Conservation (phyloP, 2,888 invertebrate genomes). For the Brenthis daphne region DNA sequence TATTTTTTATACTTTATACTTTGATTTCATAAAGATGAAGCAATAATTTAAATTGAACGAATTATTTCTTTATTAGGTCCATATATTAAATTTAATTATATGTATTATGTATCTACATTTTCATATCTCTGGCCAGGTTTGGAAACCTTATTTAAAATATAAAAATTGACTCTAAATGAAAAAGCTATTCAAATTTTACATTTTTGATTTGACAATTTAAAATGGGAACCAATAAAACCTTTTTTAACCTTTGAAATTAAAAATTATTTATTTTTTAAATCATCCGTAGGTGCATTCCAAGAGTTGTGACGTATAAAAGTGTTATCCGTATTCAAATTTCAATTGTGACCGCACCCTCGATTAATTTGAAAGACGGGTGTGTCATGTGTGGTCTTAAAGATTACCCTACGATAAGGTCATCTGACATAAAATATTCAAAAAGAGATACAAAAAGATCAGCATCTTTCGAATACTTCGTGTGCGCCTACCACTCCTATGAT, state of each 20-base stretch:
- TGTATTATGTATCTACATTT: too few species aligned
- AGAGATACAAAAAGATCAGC: conserved; percentile 39
- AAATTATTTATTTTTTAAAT: background rate
- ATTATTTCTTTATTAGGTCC: too few species aligned
- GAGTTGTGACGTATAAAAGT: conserved; percentile 19
- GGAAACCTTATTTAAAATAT: too few species aligned
- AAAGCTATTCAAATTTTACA: too few species aligned
- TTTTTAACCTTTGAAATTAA: background rate
- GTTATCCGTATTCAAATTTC: conserved; percentile 27
- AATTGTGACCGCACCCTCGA: conserved; percentile 25
- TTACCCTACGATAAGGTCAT: conserved; percentile 53
- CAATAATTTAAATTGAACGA: too few species aligned
- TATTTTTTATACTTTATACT: too few species aligned
- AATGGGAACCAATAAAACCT: background rate
- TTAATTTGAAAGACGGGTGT: conserved; percentile 26
- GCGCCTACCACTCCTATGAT: conserved; percentile 45
- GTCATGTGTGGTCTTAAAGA: conserved; percentile 51
- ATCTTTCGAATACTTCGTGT: conserved; percentile 44
- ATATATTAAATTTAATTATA: too few species aligned
- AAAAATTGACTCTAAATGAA: too few species aligned
- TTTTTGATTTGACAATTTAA: background rate
- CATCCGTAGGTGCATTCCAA: background rate
- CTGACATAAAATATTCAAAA: conserved; percentile 48
- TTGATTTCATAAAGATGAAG: too few species aligned
- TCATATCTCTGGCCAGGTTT: too few species aligned